A percentile compares a stretch with the other conserved stretches of the same genome.
Conservation (phyloP, 30 jellyfish, hydroid and myxozoan species). For the Phacellophora camtschatica region DNA sequence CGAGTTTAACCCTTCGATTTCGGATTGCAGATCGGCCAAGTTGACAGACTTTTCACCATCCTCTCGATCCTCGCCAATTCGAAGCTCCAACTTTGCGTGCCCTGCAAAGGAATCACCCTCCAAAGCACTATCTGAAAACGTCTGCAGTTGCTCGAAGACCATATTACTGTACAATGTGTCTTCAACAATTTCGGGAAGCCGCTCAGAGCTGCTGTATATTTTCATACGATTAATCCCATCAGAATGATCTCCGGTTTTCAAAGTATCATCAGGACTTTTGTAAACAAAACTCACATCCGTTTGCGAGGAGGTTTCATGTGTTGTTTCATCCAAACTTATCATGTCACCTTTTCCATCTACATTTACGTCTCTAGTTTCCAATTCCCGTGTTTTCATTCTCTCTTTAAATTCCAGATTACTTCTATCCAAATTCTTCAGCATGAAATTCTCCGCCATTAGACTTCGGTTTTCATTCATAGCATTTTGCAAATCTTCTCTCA, state of each 20-base stretch:
- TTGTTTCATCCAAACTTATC: neutral
- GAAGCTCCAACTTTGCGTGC: conserved; percentile 28
- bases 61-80: conserved; percentile 29
- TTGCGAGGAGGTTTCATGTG: conserved; percentile 29
- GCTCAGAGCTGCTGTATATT: conserved; percentile 43
- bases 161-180: conserved; percentile 45
- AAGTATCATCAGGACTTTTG: neutral
- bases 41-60: conserved; percentile 23
- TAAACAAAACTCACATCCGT: conserved; percentile 24
- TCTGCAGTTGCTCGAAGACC: conserved; percentile 54
- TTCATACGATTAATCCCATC: conserved; percentile 6
- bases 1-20: conserved; percentile 16
- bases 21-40: conserved; percentile 11
- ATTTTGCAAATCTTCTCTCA: conserved; percentile 76
- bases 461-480: conserved; percentile 66
- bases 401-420: neutral
- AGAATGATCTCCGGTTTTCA: neutral
- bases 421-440: conserved; percentile 53
- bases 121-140: conserved; percentile 43
- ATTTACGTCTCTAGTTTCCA: neutral
- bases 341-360: neutral
- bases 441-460: conserved; percentile 69
- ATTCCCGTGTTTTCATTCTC: neutral
- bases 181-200: conserved; percentile 65
- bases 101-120: conserved; percentile 45